phyloP scores from a whole-genome alignment of 2,888 invertebrate species.

The Pycnomerus fuliginosus region DNA sequence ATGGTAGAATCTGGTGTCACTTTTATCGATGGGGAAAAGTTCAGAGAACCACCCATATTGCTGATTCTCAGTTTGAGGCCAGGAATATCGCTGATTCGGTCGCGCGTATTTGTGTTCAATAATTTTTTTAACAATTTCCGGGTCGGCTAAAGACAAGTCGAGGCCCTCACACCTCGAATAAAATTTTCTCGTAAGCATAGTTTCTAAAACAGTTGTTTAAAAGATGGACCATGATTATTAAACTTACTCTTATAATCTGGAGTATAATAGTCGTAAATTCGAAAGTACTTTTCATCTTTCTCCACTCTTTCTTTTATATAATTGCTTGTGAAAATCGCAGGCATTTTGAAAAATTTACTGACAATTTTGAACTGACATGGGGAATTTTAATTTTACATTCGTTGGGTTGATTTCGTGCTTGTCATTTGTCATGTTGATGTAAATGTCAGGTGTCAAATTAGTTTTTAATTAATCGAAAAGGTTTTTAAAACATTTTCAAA shows the following conservation, averaged over 20 bases:
- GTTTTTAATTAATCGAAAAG: too few relatives aligned
- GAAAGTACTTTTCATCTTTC: slow-evolving; percentile 37
- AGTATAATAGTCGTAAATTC: slow-evolving; percentile 39
- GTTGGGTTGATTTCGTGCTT: too few relatives aligned
- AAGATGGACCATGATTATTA: background rate
- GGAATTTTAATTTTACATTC: background rate
- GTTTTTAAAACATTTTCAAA: too few relatives aligned
- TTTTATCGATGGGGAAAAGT: slow-evolving; percentile 13
- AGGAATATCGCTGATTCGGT: slow-evolving; percentile 40
- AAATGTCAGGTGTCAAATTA: too few relatives aligned
- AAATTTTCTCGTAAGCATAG: slow-evolving; percentile 45
- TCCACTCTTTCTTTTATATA: slow-evolving; percentile 39
- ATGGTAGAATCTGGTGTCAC: slow-evolving; percentile 22
- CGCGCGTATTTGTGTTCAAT: slow-evolving; percentile 35
- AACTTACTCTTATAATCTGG: slow-evolving; percentile 40
- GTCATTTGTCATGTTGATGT: too few relatives aligned
- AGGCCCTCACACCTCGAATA: slow-evolving; percentile 44
- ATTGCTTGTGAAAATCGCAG: slow-evolving; percentile 20
- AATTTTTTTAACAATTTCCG: slow-evolving; percentile 36
- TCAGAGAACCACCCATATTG: slow-evolving; percentile 25
- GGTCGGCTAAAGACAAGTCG: slow-evolving; percentile 34
- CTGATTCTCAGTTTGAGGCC: slow-evolving; percentile 46
- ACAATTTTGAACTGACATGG: background rate
- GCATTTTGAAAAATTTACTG: too few relatives aligned
- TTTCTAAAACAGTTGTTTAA: slow-evolving; percentile 37